phyloP scores from a whole-genome alignment of 2,113 vertebrate species.

The Carlito syrichta region DNA sequence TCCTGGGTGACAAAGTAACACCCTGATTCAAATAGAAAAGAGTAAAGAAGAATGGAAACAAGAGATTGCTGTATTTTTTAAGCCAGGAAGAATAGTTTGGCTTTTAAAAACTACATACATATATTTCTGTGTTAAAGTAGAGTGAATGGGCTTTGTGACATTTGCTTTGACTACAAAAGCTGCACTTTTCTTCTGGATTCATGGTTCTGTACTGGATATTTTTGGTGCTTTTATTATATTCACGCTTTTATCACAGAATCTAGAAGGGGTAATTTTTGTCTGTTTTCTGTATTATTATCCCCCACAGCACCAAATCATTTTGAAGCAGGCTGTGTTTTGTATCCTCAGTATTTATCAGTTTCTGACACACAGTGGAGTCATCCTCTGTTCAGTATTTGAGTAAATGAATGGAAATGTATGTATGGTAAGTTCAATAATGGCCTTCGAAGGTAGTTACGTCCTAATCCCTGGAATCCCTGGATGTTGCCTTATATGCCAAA shows the following conservation, averaged over 20 bases:
- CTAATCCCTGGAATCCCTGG: not conserved
- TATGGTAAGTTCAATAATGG: not conserved
- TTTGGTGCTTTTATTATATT: not conserved
- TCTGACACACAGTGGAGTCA: not conserved
- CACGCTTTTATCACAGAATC: not conserved
- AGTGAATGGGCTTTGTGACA: not conserved
- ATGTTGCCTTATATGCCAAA: not conserved
- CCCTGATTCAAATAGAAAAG: too few species aligned
- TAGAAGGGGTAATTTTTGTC: too few species aligned
- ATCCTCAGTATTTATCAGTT: not conserved
- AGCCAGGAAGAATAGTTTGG: not conserved
- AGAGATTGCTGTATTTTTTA: not conserved
- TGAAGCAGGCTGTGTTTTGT: not conserved
- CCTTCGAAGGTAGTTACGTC: not conserved
- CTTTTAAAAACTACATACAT: not conserved
- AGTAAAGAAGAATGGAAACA: not conserved
- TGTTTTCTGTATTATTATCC: not conserved
- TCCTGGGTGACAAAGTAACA: too few species aligned
- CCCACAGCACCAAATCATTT: not conserved
- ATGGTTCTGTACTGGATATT: not conserved
- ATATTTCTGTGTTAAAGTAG: not conserved
- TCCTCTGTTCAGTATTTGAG: not conserved
- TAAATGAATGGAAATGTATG: not conserved
- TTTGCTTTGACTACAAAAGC: not conserved
- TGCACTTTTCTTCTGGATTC: not conserved